phyloP scores from a whole-genome alignment of 2,888 invertebrate species.

The Drosophila rubida region DNA sequence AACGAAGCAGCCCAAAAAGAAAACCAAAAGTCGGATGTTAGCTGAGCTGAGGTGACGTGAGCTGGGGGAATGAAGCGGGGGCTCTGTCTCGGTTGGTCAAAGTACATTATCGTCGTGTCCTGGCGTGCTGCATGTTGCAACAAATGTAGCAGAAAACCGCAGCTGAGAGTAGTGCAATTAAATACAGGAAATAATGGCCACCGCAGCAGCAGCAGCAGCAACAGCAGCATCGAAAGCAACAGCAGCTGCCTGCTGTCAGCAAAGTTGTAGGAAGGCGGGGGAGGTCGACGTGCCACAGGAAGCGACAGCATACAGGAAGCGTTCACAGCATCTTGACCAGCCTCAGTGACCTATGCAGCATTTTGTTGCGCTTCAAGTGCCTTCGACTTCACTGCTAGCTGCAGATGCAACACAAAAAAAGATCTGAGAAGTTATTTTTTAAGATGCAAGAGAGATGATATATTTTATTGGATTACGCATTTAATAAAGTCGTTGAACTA shows the following conservation, averaged over 20 bases:
- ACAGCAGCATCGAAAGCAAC: conserved; percentile 12
- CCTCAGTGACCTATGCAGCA: conserved; percentile 26
- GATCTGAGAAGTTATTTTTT: neutral
- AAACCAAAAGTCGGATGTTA: conserved; percentile 21
- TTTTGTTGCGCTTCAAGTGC: conserved; percentile 33
- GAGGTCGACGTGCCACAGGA: conserved; percentile 42
- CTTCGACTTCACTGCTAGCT: conserved; percentile 19
- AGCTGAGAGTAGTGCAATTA: conserved; percentile 79
- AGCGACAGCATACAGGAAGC: conserved; percentile 57
- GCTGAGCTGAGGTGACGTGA: conserved; percentile 12
- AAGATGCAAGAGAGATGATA: neutral
- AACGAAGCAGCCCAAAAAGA: conserved; percentile 20
- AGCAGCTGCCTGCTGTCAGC: conserved; percentile 1
- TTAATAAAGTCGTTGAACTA: neutral
- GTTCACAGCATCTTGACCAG: conserved; percentile 58
- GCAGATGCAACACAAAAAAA: neutral
- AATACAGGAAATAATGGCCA: conserved; percentile 81
- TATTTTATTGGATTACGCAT: neutral
- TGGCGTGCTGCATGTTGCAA: conserved; percentile 66
- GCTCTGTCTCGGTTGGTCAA: conserved; percentile 51
- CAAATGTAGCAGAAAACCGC: conserved; percentile 81
- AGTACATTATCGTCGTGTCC: conserved; percentile 71
- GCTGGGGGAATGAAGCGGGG: neutral
- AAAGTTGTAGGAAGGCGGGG: neutral
- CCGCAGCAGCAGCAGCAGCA: conserved; percentile 53